Base-by-base conservation (phyloP, 1,140 invertebrate species). In the Aphis gossypii region DNA sequence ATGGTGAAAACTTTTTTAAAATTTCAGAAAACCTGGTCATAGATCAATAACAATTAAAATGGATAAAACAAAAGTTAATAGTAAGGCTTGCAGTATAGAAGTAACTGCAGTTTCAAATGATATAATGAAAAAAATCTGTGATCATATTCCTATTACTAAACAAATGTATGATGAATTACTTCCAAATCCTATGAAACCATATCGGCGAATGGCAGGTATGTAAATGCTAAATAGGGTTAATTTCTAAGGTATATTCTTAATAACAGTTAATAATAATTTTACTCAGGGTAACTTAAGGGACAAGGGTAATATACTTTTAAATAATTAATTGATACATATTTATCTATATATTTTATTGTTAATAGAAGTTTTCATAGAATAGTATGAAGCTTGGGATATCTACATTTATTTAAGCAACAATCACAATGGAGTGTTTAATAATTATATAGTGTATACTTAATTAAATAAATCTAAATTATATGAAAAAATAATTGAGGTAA, bases 91-190 rank as follows among this genome's bases (percentile, higher is more conserved):
- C 54, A 93, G 76, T 86, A 84, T 93, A 35, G 92, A 83, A 86
- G 23, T 93, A 20, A 56, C 92, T 30, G 38, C n/a, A 56, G 14
- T 9, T 51, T 93, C 92, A 54, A 83, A 86, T 76, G 51, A 93
- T 38, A 41, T 93, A 25, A 84, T 93, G 7, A 93, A n/a, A 51
- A 86, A 14, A 93, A 86, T 56, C 44, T 93, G 92, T 86, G n/a
- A 93, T 30, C 41, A 48, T 86, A 25, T 93, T 86, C 92, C 92
- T 93, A 83, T 93, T 93, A 86, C 48, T 30, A 54, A 93, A 93
- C 44, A 93, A 93, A 93, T 93, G 82, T 93, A 93, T 86, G 48
- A 84, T 54, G 92, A 93, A 21, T 86, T 93, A 56, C 82, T 93
- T 54, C 92, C 92, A 41, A 93, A 93, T 84, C 92, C 92, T 41